phyloP scores from a whole-genome alignment of 2,113 vertebrate genomes.

The Poecile atricapillus region DNA sequence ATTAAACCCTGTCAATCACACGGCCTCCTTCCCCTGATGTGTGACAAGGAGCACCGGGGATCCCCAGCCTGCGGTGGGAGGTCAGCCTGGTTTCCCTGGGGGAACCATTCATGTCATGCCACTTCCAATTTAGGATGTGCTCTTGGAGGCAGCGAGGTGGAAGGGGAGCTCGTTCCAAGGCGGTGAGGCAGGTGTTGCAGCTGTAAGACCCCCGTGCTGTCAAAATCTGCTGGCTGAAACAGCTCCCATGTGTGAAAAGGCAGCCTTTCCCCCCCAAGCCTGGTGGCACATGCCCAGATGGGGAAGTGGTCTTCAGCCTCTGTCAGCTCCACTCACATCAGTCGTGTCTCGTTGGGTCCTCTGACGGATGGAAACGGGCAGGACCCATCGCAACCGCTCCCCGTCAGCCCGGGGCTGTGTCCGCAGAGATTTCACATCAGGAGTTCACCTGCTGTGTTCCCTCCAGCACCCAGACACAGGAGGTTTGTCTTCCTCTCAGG shows the following conservation, averaged over 20 bases:
- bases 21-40: not conserved
- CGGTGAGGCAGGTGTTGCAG: not conserved
- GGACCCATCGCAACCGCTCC: not conserved
- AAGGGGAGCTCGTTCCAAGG: not conserved
- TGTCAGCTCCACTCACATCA: constrained; percentile 51
- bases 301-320: constrained; percentile 13
- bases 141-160: not conserved
- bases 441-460: not conserved
- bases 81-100: not conserved
- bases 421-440: not conserved
- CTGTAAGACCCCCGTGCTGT: not conserved
- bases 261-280: not conserved
- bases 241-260: not conserved
- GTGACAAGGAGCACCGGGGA: not conserved
- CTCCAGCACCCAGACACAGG: not conserved
- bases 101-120: not conserved
- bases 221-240: not conserved
- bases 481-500: not conserved
- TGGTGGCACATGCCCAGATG: constrained; percentile 13
- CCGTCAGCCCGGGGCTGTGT: not conserved
- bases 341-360: constrained; percentile 25
- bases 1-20: not conserved
- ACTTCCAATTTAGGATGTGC: not conserved
- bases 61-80: not conserved
- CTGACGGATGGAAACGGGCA: constrained; percentile 27